phyloP scores from a whole-genome alignment of 92 coral and sea anemone species.

The Micromussa lordhowensis region DNA sequence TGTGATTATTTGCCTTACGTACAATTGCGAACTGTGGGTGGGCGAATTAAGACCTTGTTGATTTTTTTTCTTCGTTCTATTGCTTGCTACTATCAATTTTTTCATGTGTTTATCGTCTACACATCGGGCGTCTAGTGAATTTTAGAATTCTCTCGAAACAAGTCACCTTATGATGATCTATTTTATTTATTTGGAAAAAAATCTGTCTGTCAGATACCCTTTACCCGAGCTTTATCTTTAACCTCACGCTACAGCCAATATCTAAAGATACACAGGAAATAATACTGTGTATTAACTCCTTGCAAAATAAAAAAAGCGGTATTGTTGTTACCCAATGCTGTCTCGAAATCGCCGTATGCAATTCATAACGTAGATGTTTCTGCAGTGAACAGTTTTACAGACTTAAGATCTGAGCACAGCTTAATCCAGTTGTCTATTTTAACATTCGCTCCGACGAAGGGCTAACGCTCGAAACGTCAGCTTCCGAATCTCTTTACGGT shows the following conservation, averaged over 20 bases:
- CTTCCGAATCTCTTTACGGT: no score
- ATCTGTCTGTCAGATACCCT: no score
- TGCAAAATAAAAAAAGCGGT: no score
- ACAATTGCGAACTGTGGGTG: neutral
- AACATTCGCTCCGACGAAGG: neutral
- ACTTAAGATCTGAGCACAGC: neutral
- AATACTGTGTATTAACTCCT: neutral
- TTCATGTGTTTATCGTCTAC: neutral
- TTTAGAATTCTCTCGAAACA: neutral
- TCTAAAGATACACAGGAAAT: neutral
- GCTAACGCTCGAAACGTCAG: no score
- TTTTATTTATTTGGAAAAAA: no score
- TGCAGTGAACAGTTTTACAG: no score
- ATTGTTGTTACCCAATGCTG: neutral
- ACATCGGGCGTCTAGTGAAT: no score
- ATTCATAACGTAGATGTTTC: neutral
- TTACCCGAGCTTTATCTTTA: no score
- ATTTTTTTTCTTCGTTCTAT: neutral
- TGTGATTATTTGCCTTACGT: neutral
- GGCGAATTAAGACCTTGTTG: neutral
- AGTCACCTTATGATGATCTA: neutral
- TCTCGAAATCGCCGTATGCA: neutral
- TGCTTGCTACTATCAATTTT: neutral
- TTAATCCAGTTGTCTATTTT: neutral
- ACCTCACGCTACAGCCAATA: neutral